Base-by-base conservation (phyloP, 2,797 vertebrate genomes). In the Hozukius guyotensis region DNA sequence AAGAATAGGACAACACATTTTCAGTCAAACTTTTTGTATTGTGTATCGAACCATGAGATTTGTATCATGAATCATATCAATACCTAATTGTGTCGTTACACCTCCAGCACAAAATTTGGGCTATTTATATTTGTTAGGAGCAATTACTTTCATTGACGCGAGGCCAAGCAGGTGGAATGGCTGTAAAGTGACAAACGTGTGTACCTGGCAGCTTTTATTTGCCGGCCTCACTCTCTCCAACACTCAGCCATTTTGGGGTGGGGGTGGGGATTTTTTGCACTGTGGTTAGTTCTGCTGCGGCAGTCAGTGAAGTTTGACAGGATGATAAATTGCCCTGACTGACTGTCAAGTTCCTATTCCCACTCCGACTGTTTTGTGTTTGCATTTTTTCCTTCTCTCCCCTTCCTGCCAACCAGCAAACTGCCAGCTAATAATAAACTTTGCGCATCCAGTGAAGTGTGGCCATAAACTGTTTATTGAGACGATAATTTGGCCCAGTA, bases 231-330 rank as follows among this genome's bases (percentile, higher is more conserved):
- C 55, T 84, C 86, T 87, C 77, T 56, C 85, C 38, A 86, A 11
- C 74, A 78, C 59, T 88, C 88, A 89, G 74, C 77, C 89, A 75
- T 92, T 70, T 83, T 72, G 18, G 52, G 61, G 12, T 27, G 62
- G 56, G 49, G 36, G 53, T 8, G 42, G 67, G 52, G 53, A 64
- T 87, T 85, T 84, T 90, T 88, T 73, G 34, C 87, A 75, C 68
- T 77, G 75, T 87, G 83, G 89, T 89, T 92, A 87, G 92, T 84
- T 94, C 84, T 91, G 84, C 91, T 91, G 89, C 88, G 83, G 90
- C 90, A 93, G 84, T 89, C 93, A 92, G 89, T 94, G 92, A 92
- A 91, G 92, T 94, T 93, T 95, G 93, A 95, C 92, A 95, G 91
- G 85, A 93, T 94, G 92, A 94, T 95, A 93, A 94, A 94, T 95